Evolutionary conservation across 2,888 invertebrate species (phyloP), one percentile per base, ranked within the genome.

Genomic region (Drosophila recens): DNA sequence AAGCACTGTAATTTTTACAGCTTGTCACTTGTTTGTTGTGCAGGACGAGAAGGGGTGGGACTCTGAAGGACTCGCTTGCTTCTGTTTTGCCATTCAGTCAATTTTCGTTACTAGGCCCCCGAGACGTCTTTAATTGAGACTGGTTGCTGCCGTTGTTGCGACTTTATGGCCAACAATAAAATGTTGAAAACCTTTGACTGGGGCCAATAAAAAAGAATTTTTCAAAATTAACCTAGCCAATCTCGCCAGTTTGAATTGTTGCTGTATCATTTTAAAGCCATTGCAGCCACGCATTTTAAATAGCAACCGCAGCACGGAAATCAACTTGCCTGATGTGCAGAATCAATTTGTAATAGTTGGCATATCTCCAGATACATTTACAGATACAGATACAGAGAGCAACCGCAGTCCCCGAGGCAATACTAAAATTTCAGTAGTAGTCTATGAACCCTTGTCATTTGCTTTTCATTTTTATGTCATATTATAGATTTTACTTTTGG

Each of bases 391-490:
- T 63, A 49, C 43, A 67, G 61, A 51, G 52, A 64, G 62, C 54
- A 75, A 71, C 89, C 84, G 87, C 83, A 84, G 70, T 52, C 58
- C 79, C 62, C 52, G 34, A 70, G 78, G 79, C 80, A 11, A 30
- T 42, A 58, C 36, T 33, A 23, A 51, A 36, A 46, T 61, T 42
- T 38, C 43, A 49, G 30, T 56, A 49, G 30, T 59, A 49, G 30
- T 51, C 48, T 68, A 56, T 36, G 80, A 80, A 86, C 86, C 88
- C 85, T 78, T 89, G 89, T 86, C 88, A 88, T 82, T 89, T 77
- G 86, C 79, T 82, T 89, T 89, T 82, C 86, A 88, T 89, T 89
- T 86, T 87, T 87, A 76, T 87, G 86, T 89, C 90, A 89, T 85
- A 87, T 86, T 89, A 88, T 86, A 69, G 90, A 89, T 87, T 87